Base-by-base conservation (phyloP, 2,888 invertebrate species). In the Dione juno region DNA sequence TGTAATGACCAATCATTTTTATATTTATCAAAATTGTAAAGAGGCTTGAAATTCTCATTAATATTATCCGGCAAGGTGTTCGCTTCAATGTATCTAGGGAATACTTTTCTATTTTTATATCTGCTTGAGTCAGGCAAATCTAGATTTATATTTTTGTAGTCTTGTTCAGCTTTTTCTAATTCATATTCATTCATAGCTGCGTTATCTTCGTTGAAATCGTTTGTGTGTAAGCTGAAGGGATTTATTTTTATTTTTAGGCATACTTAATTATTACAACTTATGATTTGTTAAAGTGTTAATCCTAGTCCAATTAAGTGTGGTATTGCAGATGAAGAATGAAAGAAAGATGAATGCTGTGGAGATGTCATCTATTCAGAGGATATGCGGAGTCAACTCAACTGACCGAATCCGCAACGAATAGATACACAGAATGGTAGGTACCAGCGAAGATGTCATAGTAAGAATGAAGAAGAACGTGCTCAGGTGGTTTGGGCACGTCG, bases 81-180 rank as follows among this genome's bases (percentile, higher is more conserved):
- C 16, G 65, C 64, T 45, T 72, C 71, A 63, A 70, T 66, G n/a
- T 75, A 71, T 61, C 72, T 71, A 7, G 72, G 48, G 14, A 78
- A 75, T 50, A 77, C 78, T 16, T 70, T 68, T 13, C 74, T 67
- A 6, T 66, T 37, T 28, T 72, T 74, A 13, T 74, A 77, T 9
- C 70, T 59, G 50, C 77, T 78, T 14, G 78, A 57, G 48, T 78
- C 77, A 5, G 70, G 67, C 0, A 68, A 43, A 19, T 78, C 71
- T 19, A 48, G 65, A 35, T 71, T 74, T 37, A 69, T 63, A 14
- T 66, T 66, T 50, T 63, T 50, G 45, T 73, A 67, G 28, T 71
- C 69, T 19, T 43, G 59, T 13, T 41, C 16, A 9, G 54, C 50
- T 16, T 59, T 65, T 21, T 61, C 43, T 8, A 48, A 11, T 19